Base-by-base conservation (phyloP, 2,888 invertebrate genomes). In the Colletes collaris region DNA sequence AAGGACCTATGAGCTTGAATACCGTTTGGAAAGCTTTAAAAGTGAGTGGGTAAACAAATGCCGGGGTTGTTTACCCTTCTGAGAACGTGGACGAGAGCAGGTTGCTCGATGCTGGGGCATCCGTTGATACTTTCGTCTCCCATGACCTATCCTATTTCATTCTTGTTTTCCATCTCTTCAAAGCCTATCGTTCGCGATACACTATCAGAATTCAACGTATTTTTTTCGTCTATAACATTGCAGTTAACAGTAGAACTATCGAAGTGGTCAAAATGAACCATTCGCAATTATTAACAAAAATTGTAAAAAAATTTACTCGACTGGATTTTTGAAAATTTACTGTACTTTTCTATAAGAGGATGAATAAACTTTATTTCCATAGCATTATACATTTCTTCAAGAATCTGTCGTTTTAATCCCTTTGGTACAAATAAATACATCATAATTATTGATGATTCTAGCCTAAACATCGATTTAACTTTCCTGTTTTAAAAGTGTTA, bases 1-100 rank as follows among this genome's bases (percentile, higher is more conserved):
- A 87, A 87, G 87, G 82, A 87, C 68, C 85, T 84, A 82, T 87
- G 86, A 86, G 83, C 86, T 87, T 87, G 86, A 87, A 87, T 81
- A 70, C 50, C 56, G 86, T 82, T 86, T 82, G 86, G 81, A 86
- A 83, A 84, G 87, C 87, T 87, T 87, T 87, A 88, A 88, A 87
- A 87, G 85, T 86, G 84, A 82, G 82, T 80, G 70, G 71, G 87
- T 87, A 88, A 88, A 87, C 85, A 87, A 86, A 84, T 82, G 71
- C 63, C 60, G 83, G 74, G 87, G 85, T 88, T 88, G 87, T 88
- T 88, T 88, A 88, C 88, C 88, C 86, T 82, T 80, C 75, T 67
- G 73, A 79, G 85, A 86, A 85, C 82, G 76, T 85, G 73, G 81
- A 79, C 76, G 83, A 76, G 76, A 82, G 73, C 84, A 84, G 82